These are phyloP conservation scores for Ochropleura plecta DNA, from an alignment of 2,888 invertebrate genomes.

Conservation along the genomic window DNA sequence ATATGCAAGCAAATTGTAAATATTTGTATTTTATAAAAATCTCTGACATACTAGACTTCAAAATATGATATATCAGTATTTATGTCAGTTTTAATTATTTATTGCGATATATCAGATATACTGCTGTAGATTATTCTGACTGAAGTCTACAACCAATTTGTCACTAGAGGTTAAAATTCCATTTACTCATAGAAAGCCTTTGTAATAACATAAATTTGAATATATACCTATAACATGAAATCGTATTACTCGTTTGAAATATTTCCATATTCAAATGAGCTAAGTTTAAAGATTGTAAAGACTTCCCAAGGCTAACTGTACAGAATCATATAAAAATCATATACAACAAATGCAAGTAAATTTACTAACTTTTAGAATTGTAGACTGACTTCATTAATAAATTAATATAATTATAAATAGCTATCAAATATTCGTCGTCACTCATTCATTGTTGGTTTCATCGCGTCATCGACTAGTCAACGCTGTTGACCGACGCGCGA, in stretches of 20 bases:
- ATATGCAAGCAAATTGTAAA: slow-evolving; percentile 59
- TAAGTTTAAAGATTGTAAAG: slow-evolving; percentile 9
- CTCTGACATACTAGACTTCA: slow-evolving; percentile 27
- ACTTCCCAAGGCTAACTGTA: slow-evolving; percentile 29
- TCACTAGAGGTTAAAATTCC: slow-evolving; percentile 18
- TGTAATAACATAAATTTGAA: slow-evolving; percentile 20
- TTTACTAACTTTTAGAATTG: slow-evolving; percentile 37
- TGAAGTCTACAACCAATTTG: slow-evolving; percentile 2
- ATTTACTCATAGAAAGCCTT: slow-evolving; percentile 6
- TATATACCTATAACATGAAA: slow-evolving; percentile 9
- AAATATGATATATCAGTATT: slow-evolving; percentile 40
- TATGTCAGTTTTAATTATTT: slow-evolving; percentile 14
- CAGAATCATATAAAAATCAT: slow-evolving; percentile 29
- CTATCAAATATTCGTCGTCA: slow-evolving; percentile 45
- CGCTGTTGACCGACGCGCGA: background rate
- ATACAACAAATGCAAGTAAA: slow-evolving; percentile 27
- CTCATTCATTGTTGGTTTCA: slow-evolving; percentile 39
- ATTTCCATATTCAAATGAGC: slow-evolving; percentile 37
- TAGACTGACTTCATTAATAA: slow-evolving; percentile 53
- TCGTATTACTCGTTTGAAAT: slow-evolving; percentile 34
- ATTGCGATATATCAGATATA: slow-evolving; percentile 27
- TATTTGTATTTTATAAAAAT: slow-evolving; percentile 52
- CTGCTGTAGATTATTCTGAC: slow-evolving; percentile 8
- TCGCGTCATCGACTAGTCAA: slow-evolving; percentile 17
- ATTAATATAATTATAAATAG: slow-evolving; percentile 35